A percentile compares a stretch with the other conserved stretches of the same genome.
Conservation (phyloP, 64 coral and sea anemone genomes). For the Stichodactyla mertensii region DNA sequence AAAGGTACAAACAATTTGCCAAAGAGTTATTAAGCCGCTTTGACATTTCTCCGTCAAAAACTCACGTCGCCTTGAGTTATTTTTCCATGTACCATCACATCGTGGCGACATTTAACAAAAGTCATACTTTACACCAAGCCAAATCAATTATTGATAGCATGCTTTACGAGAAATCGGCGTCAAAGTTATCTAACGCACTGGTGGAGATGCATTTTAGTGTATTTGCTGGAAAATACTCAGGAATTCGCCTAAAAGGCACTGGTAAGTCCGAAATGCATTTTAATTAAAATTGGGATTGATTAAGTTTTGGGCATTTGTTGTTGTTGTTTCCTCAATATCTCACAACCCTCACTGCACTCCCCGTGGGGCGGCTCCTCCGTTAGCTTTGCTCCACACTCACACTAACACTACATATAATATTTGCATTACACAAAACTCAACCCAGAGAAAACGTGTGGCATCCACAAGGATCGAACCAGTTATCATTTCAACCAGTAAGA, state of each 20-base stretch:
- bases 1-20: conserved; percentile 33
- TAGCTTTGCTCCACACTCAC: too few relatives aligned
- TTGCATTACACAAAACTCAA: too few relatives aligned
- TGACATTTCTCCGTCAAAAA: conserved; percentile 17
- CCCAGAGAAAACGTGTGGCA: too few relatives aligned
- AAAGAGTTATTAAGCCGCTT: conserved; percentile 28
- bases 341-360: too few relatives aligned
- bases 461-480: too few relatives aligned
- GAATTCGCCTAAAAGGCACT: not conserved
- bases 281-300: too few relatives aligned
- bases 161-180: not conserved
- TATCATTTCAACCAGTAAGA: too few relatives aligned
- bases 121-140: not conserved
- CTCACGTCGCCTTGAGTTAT: conserved; percentile 21
- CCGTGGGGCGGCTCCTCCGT: too few relatives aligned
- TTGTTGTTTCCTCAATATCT: too few relatives aligned
- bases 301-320: too few relatives aligned
- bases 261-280: not conserved
- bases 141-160: not conserved
- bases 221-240: not conserved
- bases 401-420: too few relatives aligned
- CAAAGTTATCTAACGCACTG: not conserved
- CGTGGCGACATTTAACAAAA: conserved; percentile 16
- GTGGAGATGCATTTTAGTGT: not conserved
- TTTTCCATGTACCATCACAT: conserved; percentile 16